Evolutionary conservation across 2,888 invertebrate species (phyloP), one percentile per base, ranked within the genome.

Genomic region (Myopa testacea): DNA sequence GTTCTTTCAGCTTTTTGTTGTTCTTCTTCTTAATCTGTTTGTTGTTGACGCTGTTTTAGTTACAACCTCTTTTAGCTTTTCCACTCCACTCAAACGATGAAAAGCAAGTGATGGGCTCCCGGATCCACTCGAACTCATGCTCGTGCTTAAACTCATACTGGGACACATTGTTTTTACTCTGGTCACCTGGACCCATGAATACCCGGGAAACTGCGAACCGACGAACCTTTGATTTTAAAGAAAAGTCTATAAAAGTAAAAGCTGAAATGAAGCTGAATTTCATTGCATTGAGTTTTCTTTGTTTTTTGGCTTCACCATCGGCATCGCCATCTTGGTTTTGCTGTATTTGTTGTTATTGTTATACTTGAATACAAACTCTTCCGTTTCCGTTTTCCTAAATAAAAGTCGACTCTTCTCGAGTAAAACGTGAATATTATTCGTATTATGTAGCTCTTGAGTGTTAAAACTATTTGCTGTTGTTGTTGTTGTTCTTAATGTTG

Each of bases 331-430:
- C 40, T 58, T 45, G 10, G 10, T 45, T 8, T 45, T 45, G 45
- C 45, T 10, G 3, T 45, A 6, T 45, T 45, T 10, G 45, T 45
- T 40, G 40, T 45, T 6, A 3, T 45, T 45, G 45, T 45, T 26
- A 26, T 26, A 26, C 26, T 26, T 26, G 26, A 26, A 26, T 26
- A 26, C 26, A 26, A 26, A 26, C 60, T 37, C 60, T 77, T 77
- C 77, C 77, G 69, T 69, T 77, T 73, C 77, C 77, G 68, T 68
- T 77, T 77, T 73, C 73, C 60, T 68, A 55, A 38, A 40, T 38
- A 14, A 67, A 68, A 38, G 73, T 40, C 67, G 67, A 67, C 58
- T 52, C 40, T 38, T 55, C 55, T 67, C 55, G 58, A 75, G 69
- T 62, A 40, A 60, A 76, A 68, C 73, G 73, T 55, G 71, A 65